phyloP scores from a whole-genome alignment of 1,140 invertebrate species.

The Melanaphis sacchari region DNA sequence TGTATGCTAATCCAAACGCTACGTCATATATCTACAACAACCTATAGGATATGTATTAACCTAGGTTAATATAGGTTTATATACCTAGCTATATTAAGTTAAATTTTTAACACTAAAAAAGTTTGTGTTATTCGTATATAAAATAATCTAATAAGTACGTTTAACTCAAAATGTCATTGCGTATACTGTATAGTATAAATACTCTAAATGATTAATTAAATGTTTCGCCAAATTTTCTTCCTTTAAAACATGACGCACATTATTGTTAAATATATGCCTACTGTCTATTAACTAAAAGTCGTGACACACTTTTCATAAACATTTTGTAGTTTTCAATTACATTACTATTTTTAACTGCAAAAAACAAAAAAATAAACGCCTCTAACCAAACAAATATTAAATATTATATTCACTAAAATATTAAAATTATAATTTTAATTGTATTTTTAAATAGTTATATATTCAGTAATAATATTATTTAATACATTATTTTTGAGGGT shows the following conservation, averaged over 20 bases:
- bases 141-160: background rate
- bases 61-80: too few species aligned
- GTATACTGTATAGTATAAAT: background rate
- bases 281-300: background rate
- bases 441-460: background rate
- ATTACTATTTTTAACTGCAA: background rate
- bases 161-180: background rate
- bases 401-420: background rate
- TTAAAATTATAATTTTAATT: background rate
- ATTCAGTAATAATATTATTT: too few species aligned
- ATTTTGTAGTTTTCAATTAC: background rate
- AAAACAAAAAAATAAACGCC: background rate
- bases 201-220: background rate
- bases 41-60: background rate
- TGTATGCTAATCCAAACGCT: background rate
- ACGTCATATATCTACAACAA: background rate
- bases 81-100: too few species aligned
- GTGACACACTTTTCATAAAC: background rate
- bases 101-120: background rate
- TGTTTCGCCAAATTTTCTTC: background rate
- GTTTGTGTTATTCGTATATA: constrained; percentile 25
- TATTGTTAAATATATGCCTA: background rate
- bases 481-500: background rate
- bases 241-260: background rate
- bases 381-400: background rate